Evolutionary conservation across 2,888 invertebrate genomes (phyloP), one percentile per base, ranked within the genome.

Genomic region (Protodeltote pygarga): DNA sequence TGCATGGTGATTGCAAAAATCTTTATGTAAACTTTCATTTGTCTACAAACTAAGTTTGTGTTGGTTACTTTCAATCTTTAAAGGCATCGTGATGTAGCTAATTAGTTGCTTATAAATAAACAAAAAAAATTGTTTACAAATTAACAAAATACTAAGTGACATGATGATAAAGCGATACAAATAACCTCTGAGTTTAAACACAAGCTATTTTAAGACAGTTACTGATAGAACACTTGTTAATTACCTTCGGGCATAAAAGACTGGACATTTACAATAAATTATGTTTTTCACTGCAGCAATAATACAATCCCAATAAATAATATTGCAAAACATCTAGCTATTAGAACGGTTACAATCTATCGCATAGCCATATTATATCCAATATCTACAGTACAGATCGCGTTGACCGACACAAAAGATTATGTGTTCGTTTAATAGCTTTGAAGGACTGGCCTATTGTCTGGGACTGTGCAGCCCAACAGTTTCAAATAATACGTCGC

Each of bases 341-440:
- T 68, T 62, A 65, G 44, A 68, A 71, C 73, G 71, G 74, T 77
- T 72, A 73, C 61, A 60, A 54, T 70, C 57, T 64, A 55, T 68
- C 62, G 59, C 57, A 66, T 52, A 53, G 55, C 44, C 45, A 35
- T 51, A 63, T 60, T 60, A 38, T 55, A 55, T 53, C 51, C n/a
- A n/a, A n/a, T n/a, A n/a, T n/a, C n/a, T n/a, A n/a, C n/a, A n/a
- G n/a, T 60, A 61, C 52, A 62, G 61, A 59, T 49, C 59, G 49
- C 47, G 53, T 54, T 62, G 58, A 60, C 41, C 25, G 45, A 50
- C 50, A 75, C 75, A 77, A 77, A 77, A 74, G 68, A 70, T 77
- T 80, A 71, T 69, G 72, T 63, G 68, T 67, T 65, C 47, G 51
- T 68, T 66, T 68, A 73, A 70, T 61, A 71, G 71, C 71, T 74